Evolutionary conservation across 2,797 vertebrate species (phyloP), one percentile per base, ranked within the genome.

Genomic region (Argyrosomus regius): DNA sequence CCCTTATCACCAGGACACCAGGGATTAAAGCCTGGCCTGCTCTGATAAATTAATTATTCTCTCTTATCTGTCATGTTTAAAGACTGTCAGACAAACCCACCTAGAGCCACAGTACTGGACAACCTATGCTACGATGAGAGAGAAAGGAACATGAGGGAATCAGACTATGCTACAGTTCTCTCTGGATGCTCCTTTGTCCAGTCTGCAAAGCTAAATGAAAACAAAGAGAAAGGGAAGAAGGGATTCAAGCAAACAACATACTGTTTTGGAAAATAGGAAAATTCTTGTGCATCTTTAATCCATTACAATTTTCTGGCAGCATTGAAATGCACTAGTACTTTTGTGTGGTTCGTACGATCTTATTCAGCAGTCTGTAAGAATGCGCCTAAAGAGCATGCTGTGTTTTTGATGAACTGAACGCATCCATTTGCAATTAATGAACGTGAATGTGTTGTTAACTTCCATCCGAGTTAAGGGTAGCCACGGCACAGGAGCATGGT

Each of bases 21-120:
- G 91, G 93, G 96, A 96, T 95, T 96, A 95, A 93, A 95, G 94
- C 92, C 93, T 94, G 91, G 89, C 84, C 89, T 85, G 88, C 90
- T 87, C 88, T 85, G 82, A 95, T 95, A 95, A 96, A 95, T 96
- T 96, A 96, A 96, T 95, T 94, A 95, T 94, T 95, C 86, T 72
- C 84, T 94, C 93, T 95, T 92, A 95, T 94, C 93, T 92, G 78
- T 90, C 95, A 93, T 91, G 92, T 93, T 95, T 94, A 95, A 95
- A 93, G 91, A 92, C 92, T 91, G 88, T 86, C 87, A 90, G 88
- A 90, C 71, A 75, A 86, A 87, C 90, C 82, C 62, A 88, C 90
- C 91, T 80, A 65, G 82, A 90, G 92, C 85, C 85, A 84, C 66
- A 85, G 71, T 0, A 58, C 66, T 53, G 86, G 89, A 88, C 87